phyloP scores from a whole-genome alignment of 1,140 invertebrate species.

The Brachionus plicatilis region DNA sequence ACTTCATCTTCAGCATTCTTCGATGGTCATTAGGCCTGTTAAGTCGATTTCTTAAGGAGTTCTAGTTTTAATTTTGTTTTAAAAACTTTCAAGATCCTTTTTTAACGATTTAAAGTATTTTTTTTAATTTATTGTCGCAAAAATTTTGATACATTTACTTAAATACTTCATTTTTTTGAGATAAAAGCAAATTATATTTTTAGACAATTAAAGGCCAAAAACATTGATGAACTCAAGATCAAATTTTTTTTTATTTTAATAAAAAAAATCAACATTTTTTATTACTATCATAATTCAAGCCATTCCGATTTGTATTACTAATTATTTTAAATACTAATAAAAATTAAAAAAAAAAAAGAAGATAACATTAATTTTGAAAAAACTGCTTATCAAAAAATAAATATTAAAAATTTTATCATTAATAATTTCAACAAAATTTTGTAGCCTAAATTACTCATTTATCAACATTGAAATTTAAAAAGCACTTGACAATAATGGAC shows the following conservation, averaged over 20 bases:
- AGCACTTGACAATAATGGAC: not conserved
- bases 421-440: not conserved
- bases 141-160: too few relatives aligned
- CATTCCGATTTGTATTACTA: not conserved
- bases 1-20: too few relatives aligned
- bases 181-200: too few relatives aligned
- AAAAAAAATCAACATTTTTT: not conserved
- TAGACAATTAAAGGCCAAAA: too few relatives aligned
- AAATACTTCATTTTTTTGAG: too few relatives aligned
- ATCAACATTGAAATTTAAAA: not conserved
- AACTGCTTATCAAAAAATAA: conserved; percentile 1
- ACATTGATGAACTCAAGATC: not conserved
- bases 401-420: not conserved
- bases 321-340: not conserved
- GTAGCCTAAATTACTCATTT: not conserved
- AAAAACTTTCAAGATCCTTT: too few relatives aligned
- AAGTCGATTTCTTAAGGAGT: too few relatives aligned
- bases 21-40: too few relatives aligned
- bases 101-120: too few relatives aligned
- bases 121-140: too few relatives aligned
- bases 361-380: not conserved
- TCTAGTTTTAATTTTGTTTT: too few relatives aligned
- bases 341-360: not conserved
- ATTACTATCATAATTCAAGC: not conserved
- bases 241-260: not conserved